Conservation (phyloP, 1,140 invertebrate genomes). For the Matsumurasca onukii region DNA sequence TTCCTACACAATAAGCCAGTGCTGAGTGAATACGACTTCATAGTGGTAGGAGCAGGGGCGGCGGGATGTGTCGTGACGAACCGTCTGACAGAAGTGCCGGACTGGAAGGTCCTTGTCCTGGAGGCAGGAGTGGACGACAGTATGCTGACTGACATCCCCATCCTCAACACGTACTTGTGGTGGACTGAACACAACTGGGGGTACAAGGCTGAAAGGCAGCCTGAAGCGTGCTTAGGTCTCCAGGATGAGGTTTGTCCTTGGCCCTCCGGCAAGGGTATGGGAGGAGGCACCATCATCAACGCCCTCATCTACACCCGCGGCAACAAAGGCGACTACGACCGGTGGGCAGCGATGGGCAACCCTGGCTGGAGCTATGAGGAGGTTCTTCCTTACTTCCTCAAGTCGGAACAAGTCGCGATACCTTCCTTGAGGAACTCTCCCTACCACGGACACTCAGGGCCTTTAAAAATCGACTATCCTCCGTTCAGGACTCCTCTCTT, state of each 20-base stretch:
- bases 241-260: conserved; percentile 54
- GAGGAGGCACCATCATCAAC: conserved; percentile 78
- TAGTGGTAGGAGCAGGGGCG: conserved; percentile 55
- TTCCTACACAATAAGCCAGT: conserved; percentile 40
- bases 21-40: conserved; percentile 41
- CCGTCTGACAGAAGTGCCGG: conserved; percentile 53
- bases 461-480: conserved; percentile 39
- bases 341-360: conserved; percentile 69
- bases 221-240: conserved; percentile 57
- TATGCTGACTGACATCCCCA: conserved; percentile 64
- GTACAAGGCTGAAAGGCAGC: conserved; percentile 64
- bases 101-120: conserved; percentile 55
- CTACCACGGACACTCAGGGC: conserved; percentile 44
- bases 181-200: conserved; percentile 64
- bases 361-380: conserved; percentile 59
- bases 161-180: conserved; percentile 51
- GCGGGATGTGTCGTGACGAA: conserved; percentile 59
- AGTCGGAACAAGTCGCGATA: conserved; percentile 49
- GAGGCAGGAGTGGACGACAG: conserved; percentile 69
- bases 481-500: conserved; percentile 41
- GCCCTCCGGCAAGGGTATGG: conserved; percentile 63
- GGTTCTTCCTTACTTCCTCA: conserved; percentile 61
- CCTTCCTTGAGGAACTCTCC: conserved; percentile 45
- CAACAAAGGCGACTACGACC: conserved; percentile 71
- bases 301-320: conserved; percentile 89